These are phyloP conservation scores for Pseudochaenichthys georgianus DNA, from an alignment of 2,797 vertebrate genomes.

Conservation along the genomic window DNA sequence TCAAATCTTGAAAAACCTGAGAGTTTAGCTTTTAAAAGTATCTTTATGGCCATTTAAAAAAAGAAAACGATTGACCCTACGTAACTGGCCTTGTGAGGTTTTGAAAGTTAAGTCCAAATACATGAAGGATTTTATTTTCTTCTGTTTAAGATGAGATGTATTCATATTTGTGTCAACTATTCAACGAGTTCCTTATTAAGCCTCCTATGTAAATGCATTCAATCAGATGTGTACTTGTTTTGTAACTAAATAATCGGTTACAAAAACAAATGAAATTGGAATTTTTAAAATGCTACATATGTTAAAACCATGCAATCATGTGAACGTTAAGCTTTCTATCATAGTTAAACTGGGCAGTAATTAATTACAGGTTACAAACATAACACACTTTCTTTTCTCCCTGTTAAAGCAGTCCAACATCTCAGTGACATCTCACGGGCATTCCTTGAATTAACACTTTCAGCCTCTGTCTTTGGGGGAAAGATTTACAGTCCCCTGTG, in stretches of 20 bases:
- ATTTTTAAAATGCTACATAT: neutral
- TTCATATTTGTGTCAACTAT: neutral
- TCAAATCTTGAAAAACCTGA: constrained; percentile 10
- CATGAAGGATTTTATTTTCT: no score
- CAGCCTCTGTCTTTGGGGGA: neutral
- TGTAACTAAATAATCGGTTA: neutral
- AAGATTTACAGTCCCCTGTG: neutral
- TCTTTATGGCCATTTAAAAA: neutral
- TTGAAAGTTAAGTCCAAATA: neutral
- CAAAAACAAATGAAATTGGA: neutral
- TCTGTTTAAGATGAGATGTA: no score
- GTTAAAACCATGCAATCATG: no score
- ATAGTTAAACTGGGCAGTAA: neutral
- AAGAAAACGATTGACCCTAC: neutral
- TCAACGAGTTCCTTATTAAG: neutral
- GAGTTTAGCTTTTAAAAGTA: neutral
- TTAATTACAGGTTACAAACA: neutral
- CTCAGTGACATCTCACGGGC: neutral
- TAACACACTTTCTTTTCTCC: neutral
- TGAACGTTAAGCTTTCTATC: neutral
- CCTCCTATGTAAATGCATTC: neutral
- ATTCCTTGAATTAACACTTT: neutral
- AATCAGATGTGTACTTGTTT: neutral
- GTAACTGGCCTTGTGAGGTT: neutral
- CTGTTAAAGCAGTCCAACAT: neutral